A percentile compares a stretch with the other conserved stretches of the same genome.
phyloP scores from a whole-genome alignment of 2,888 invertebrate genomes.

The Nemurella pictetii region DNA sequence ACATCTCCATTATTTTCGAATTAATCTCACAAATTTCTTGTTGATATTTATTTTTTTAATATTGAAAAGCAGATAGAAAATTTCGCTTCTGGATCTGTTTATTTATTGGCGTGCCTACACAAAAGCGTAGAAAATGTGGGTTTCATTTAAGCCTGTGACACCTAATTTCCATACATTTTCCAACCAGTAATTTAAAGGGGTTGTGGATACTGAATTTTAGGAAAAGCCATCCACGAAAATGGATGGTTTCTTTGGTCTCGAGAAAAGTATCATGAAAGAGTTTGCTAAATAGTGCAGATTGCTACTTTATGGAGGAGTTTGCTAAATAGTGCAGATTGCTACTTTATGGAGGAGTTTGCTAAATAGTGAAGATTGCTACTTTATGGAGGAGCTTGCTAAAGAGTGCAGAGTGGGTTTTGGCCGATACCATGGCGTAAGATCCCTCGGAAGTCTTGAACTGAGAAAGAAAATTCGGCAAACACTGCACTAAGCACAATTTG shows the following conservation, averaged over 20 bases:
- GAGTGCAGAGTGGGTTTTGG: no score
- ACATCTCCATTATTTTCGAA: no score
- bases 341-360: conserved; percentile 29
- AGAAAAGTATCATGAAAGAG: conserved; percentile 22
- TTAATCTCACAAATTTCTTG: no score
- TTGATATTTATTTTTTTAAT: no score
- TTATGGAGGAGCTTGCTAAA: conserved; percentile 24
- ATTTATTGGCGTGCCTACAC: background rate
- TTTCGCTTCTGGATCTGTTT: no score
- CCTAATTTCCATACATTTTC: conserved; percentile 46
- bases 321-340: background rate
- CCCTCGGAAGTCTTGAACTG: no score
- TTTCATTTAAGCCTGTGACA: conserved; percentile 47
- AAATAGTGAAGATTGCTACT: no score
- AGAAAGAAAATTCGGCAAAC: background rate
- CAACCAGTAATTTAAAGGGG: conserved; percentile 20
- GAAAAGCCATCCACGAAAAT: conserved; percentile 16
- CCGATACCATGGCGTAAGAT: no score
- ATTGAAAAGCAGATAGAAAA: no score
- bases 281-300: background rate
- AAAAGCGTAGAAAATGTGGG: conserved; percentile 41
- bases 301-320: conserved; percentile 30
- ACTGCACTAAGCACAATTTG: no score
- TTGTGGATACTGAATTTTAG: conserved; percentile 16
- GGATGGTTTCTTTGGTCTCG: background rate